A percentile compares a stretch with the other conserved stretches of the same genome.
Evolutionary conservation across 2,888 invertebrate genomes (phyloP).

Genomic region (Sisyra terminalis): DNA sequence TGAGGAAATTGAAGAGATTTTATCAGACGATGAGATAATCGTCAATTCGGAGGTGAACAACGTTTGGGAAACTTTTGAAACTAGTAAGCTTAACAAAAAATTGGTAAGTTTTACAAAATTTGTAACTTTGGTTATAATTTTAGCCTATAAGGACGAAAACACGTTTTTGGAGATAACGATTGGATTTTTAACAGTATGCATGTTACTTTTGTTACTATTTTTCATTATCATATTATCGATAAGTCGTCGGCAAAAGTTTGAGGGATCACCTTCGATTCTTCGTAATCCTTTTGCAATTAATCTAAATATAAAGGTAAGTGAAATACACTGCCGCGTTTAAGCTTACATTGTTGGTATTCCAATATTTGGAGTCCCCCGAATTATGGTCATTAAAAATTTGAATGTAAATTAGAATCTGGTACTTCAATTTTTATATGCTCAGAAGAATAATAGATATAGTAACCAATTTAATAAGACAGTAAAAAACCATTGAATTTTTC

Average conservation of each 20-base stretch:
- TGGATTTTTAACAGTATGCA: slow-evolving; percentile 46
- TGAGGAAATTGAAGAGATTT: slow-evolving; percentile 30
- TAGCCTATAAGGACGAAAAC: slow-evolving; percentile 36
- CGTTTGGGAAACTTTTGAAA: slow-evolving; percentile 33
- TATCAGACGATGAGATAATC: slow-evolving; percentile 32
- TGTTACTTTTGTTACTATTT: slow-evolving; percentile 42
- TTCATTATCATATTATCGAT: slow-evolving; percentile 43
- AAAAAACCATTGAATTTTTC: no score
- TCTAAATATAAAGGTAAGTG: slow-evolving; percentile 46
- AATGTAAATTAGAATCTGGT: no score
- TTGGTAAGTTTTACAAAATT: not conserved
- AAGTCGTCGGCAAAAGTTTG: slow-evolving; percentile 38
- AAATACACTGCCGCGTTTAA: not conserved
- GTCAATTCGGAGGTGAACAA: slow-evolving; percentile 35
- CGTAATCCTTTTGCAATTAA: slow-evolving; percentile 45
- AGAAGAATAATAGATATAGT: no score
- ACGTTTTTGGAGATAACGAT: slow-evolving; percentile 42
- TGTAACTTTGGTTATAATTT: slow-evolving; percentile 24
- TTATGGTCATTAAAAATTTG: no score
- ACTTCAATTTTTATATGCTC: no score
- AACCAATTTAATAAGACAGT: no score
- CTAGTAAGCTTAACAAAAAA: slow-evolving; percentile 30
- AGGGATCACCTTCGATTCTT: slow-evolving; percentile 40
- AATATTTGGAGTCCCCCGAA: no score
- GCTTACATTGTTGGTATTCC: no score